Evolutionary conservation across 2,888 invertebrate species (phyloP), one percentile per base, ranked within the genome.

Genomic region (Campoletis raptor): DNA sequence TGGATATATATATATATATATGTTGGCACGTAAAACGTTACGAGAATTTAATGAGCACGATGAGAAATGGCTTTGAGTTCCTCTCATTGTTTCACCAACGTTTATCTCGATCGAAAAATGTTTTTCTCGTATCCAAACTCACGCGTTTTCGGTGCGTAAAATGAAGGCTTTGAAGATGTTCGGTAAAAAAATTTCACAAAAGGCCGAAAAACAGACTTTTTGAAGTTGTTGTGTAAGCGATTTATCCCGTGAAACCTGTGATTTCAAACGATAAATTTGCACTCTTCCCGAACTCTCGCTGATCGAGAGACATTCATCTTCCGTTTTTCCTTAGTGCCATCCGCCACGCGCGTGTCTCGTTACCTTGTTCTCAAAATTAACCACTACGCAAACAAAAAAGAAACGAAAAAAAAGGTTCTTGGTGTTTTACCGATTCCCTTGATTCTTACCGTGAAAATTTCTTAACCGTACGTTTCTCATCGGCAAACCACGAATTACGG

Each of bases 261-360:
- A 90, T 92, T 92, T 92, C 87, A 87, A 89, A 87, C 91, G 91
- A 92, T 92, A 91, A 92, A 92, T 92, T 91, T 91, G 90, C 88
- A 83, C 88, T 73, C 81, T 73, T 69, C 87, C 87, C 89, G 88
- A 88, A 88, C 87, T 45, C 77, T 52, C 77, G 66, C 74, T 57
- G 37, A 0, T 36, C 42, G 61, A 30, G 57, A 69, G 48, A 80
- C 24, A 64, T 73, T 72, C 48, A 37, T 72, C 48, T 45, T 36
- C 2, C 10, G 12, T 57, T 21, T 74, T 69, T 61, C 61, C 42
- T n/a, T 73, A 36, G 61, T 36, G 30, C 24, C 42, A 42, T 54
- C 67, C 6, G 67, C 66, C 52, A 69, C 79, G 61, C 57, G 64
- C 30, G 76, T 24, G 86, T 86, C 85, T 30, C 89, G 88, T 85